Percentiles rank a stretch among this genome's conserved stretches.
phyloP scores from a whole-genome alignment of 92 coral and sea anemone genomes.

The Actinernus sp. region DNA sequence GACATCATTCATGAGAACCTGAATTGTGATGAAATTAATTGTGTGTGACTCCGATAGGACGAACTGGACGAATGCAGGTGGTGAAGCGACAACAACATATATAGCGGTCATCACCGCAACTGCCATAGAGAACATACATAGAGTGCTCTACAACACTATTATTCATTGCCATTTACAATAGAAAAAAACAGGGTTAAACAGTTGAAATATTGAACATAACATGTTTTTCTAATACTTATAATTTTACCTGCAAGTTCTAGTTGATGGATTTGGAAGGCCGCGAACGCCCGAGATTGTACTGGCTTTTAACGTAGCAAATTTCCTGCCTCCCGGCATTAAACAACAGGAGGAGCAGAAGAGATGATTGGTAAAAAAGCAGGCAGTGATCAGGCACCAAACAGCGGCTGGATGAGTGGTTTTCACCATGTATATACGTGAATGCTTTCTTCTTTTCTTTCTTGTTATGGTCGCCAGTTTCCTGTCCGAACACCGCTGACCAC shows the following conservation, averaged over 20 bases:
- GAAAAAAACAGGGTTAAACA: neutral
- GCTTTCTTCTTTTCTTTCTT: slow-evolving; percentile 1
- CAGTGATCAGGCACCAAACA: slow-evolving; percentile 64
- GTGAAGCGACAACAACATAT: no score
- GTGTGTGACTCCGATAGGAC: neutral
- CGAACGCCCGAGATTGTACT: slow-evolving; percentile 64
- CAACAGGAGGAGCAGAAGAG: slow-evolving; percentile 66
- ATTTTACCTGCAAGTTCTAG: slow-evolving; percentile 66
- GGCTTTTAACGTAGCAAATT: slow-evolving; percentile 85
- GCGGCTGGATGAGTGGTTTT: slow-evolving; percentile 63
- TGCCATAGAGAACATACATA: no score
- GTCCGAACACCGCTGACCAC: slow-evolving; percentile 18
- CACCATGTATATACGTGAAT: slow-evolving; percentile 84
- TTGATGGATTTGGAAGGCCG: slow-evolving; percentile 15
- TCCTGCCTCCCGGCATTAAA: slow-evolving; percentile 99
- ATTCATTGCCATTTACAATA: neutral
- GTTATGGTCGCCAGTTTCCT: slow-evolving; percentile 7
- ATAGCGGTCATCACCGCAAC: no score
- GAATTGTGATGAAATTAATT: no score
- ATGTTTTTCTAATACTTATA: neutral
- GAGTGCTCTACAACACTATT: no score
- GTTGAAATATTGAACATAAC: neutral
- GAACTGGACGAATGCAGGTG: neutral
- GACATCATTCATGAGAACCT: neutral
- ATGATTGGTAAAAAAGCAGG: slow-evolving; percentile 68